Evolutionary conservation across 2,797 vertebrate species (phyloP).

Genomic region (Neosilurus hyrtlii): DNA sequence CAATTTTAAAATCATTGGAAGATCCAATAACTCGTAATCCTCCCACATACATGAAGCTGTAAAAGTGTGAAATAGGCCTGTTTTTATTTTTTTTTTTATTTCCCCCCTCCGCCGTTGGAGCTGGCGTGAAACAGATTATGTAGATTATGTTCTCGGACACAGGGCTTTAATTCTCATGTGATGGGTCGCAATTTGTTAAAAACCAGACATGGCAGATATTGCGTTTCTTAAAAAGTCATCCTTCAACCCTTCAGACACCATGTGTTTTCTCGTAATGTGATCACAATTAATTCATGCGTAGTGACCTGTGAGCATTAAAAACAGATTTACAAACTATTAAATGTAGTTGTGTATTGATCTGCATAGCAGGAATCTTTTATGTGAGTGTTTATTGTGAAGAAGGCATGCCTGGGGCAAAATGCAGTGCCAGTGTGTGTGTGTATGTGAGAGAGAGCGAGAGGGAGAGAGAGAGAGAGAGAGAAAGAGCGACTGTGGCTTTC

Average conservation of each 20-base stretch:
- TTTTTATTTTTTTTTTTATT: neutral
- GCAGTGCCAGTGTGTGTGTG: neutral
- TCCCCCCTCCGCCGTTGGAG: neutral
- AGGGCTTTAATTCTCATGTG: neutral
- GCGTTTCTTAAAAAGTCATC: neutral
- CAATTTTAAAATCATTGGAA: neutral
- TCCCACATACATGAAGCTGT: slow-evolving; percentile 4
- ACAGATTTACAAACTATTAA: neutral
- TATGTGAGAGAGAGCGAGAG: neutral
- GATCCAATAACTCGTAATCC: neutral
- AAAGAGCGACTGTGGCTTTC: too few species aligned
- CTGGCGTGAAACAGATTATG: neutral
- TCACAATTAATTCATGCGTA: neutral
- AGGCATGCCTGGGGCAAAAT: neutral
- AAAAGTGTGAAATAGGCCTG: neutral
- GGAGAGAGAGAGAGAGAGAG: too few species aligned
- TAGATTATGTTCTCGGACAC: neutral
- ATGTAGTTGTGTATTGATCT: neutral
- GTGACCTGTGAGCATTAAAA: neutral
- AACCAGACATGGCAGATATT: neutral
- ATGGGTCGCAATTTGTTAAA: neutral
- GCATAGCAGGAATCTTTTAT: neutral
- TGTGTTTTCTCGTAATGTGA: neutral
- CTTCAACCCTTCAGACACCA: neutral
- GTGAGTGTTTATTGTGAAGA: neutral